These are phyloP conservation scores for Leucoraja erinaceus DNA, from an alignment of 2,113 vertebrate genomes.

Conservation along the genomic window DNA sequence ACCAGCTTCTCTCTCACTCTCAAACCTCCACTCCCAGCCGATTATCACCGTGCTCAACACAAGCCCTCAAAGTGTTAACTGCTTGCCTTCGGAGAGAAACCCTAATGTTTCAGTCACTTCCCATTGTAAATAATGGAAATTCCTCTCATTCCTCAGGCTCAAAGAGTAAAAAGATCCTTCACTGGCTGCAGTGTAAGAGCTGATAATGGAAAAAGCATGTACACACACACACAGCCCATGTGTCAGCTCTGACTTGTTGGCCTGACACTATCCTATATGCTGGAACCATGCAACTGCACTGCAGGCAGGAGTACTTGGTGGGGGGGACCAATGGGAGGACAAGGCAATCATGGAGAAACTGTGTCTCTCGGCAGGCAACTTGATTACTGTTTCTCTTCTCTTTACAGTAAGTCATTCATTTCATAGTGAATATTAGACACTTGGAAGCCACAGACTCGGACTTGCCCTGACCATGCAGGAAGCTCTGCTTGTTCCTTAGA, in stretches of 20 bases:
- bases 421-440: neutral
- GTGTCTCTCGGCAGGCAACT: neutral
- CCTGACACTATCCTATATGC: slow-evolving; percentile 55
- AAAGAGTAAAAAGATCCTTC: slow-evolving; percentile 28
- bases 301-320: slow-evolving; percentile 41
- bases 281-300: slow-evolving; percentile 50
- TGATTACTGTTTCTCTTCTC: neutral
- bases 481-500: too few relatives aligned
- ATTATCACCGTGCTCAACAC: neutral
- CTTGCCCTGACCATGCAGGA: neutral
- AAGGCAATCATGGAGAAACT: slow-evolving; percentile 60
- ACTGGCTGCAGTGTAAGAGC: neutral
- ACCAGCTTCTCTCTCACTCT: neutral
- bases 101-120: slow-evolving; percentile 31
- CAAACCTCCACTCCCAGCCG: neutral
- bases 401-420: neutral
- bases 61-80: slow-evolving; percentile 22
- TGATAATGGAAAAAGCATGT: slow-evolving; percentile 38
- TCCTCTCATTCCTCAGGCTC: slow-evolving; percentile 28
- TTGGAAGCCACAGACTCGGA: neutral
- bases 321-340: slow-evolving; percentile 55
- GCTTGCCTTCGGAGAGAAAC: neutral
- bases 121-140: slow-evolving; percentile 38
- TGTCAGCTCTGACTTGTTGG: neutral
- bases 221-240: slow-evolving; percentile 30